Evolutionary conservation across 2,888 invertebrate genomes (phyloP), one percentile per base, ranked within the genome.

Genomic region (Limnephilus lunatus): DNA sequence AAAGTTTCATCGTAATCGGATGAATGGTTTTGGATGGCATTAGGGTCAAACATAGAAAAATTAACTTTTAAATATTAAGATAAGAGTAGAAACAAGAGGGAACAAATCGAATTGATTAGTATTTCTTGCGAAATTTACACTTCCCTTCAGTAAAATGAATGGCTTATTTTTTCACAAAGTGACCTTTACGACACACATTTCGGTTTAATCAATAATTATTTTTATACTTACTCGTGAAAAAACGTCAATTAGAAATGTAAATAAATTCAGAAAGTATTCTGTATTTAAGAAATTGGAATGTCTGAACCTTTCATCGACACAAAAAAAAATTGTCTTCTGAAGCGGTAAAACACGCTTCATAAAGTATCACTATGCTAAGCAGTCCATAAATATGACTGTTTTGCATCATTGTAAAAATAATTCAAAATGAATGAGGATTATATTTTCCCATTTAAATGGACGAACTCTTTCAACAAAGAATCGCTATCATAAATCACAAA

Each of bases 361-460:
- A 68, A 68, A 68, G 5, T 5, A 68, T 68, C 53, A 25, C 53
- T 68, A 68, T 68, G 53, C 53, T 25, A 68, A 68, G 19, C 19
- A 68, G 53, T 68, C 25, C 5, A 68, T 68, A 25, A 68, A 5
- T 32, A 82, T 82, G 25, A 31, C 35, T 32, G 32, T 31, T 83
- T 83, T 83, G 83, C 83, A 83, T 32, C 32, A 35, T 14, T 12
- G 31, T 35, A 83, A 83, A 35, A 83, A 35, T 19, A 83, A 83
- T 83, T 31, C 3, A 19, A 35, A 35, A 25, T 19, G 83, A 31
- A 30, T 25, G 35, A 31, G 25, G 32, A 83, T 83, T 83, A 32
- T 3, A 83, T 83, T 83, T 83, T 30, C 31, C 83, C 83, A 83
- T 35, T 83, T 35, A 83, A 83, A 83, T 35, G 35, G 35, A 83